Base-by-base conservation (phyloP, 2,888 invertebrate genomes). In the Ectemnius cavifrons region DNA sequence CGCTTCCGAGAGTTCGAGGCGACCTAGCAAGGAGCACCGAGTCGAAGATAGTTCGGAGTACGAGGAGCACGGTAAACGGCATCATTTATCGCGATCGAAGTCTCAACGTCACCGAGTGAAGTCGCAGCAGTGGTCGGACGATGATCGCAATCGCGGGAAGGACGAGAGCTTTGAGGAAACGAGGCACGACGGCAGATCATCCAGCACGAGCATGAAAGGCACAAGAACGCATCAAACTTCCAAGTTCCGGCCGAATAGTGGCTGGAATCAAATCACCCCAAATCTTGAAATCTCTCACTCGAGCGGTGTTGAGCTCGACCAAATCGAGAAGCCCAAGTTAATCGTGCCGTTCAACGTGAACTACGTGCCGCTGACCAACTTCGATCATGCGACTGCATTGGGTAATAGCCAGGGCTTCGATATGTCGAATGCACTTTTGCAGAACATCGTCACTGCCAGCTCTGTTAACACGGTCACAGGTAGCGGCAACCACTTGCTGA, bases 341-440 rank as follows among this genome's bases (percentile, higher is more conserved):
- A 64, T 89, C 2, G 84, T 89, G 0, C 86, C 90, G 4, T 83
- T 90, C 0, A 89, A 89, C 18, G 78, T 90, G 0, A 90, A 91
- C 63, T 49, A 91, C 4, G 76, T 91, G 2, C 90, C 89, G 0
- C 47, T 90, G 0, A 78, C 85, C 1, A 88, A 88, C 67, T 92
- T 92, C 63, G 92, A 92, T 80, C 92, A 92, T 66, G 89, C 89
- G 0, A 90, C 89, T 0, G 92, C 92, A 6, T 77, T 92, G 5
- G 91, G 91, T 0, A 90, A 87, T 52, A 92, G 92, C 69, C 92
- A 92, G 83, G 91, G 91, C 1, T 92, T 92, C 75, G 92, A 92
- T 80, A 88, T 92, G 63, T 90, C 91, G 0, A 92, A 92, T 72
- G 92, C 90, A 0, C 85, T 92, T 64, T 63, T 89, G 13, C 87